These are phyloP conservation scores for Pemphigus obesinymphae DNA, from an alignment of 1,140 invertebrate species.

Conservation along the genomic window DNA sequence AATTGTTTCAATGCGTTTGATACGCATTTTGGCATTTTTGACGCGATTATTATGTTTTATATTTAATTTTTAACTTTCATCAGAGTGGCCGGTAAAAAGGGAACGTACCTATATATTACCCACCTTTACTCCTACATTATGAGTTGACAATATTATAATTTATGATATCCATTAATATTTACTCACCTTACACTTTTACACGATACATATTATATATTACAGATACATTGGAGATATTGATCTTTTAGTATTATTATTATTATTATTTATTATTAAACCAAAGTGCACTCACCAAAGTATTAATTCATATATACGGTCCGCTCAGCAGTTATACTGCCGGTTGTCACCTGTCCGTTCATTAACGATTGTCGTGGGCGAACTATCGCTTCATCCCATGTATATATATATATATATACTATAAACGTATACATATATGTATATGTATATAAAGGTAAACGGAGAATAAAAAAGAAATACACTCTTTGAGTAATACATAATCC, in stretches of 20 bases:
- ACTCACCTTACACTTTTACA: not conserved
- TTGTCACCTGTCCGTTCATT: conserved; percentile 41
- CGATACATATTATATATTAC: not conserved
- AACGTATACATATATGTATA: not conserved
- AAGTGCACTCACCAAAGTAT: not conserved
- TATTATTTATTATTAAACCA: not conserved
- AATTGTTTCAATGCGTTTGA: no score
- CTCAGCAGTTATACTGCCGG: not conserved
- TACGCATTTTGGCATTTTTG: no score
- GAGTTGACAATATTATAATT: not conserved
- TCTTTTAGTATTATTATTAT: not conserved
- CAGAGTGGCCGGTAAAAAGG: no score
- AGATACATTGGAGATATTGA: not conserved
- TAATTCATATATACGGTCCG: not conserved
- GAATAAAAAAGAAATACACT: not conserved
- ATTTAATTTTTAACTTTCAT: no score
- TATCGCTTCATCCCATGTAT: not conserved
- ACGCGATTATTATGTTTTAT: no score
- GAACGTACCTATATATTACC: no score
- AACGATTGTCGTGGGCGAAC: conserved; percentile 37
- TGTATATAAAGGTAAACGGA: not conserved
- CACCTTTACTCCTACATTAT: no score
- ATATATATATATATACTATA: not conserved
- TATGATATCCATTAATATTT: not conserved
- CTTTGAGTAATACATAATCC: conserved; percentile 35